These are phyloP conservation scores for Formicarius rufipectus DNA, from an alignment of 2,113 vertebrate species.

Conservation along the genomic window DNA sequence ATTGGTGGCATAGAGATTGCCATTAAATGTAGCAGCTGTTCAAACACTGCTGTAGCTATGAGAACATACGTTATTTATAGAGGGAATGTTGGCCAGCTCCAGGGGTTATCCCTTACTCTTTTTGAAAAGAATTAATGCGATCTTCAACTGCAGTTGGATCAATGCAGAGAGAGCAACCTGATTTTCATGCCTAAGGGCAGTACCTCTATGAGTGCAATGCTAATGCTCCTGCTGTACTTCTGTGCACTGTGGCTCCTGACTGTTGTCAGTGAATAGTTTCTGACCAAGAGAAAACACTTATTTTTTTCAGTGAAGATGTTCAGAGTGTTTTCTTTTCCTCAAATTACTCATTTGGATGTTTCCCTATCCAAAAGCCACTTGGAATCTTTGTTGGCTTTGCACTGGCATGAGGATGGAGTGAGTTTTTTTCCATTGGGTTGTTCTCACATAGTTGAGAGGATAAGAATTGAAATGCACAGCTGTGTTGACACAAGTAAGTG, in stretches of 20 bases:
- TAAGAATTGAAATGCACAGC: not conserved
- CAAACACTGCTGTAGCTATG: conserved; percentile 18
- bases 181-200: conserved; percentile 7
- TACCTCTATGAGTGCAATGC: not conserved
- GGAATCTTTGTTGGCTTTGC: not conserved
- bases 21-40: conserved; percentile 43
- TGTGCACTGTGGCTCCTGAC: not conserved
- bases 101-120: conserved; percentile 49
- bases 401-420: not conserved
- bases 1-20: not conserved
- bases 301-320: not conserved
- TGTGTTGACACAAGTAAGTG: not conserved
- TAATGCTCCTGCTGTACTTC: not conserved
- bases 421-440: not conserved
- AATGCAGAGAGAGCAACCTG: not conserved
- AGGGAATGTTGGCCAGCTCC: conserved; percentile 43
- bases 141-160: conserved; percentile 34
- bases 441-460: not conserved
- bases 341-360: not conserved
- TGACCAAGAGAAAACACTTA: not conserved
- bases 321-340: not conserved
- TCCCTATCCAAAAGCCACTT: not conserved
- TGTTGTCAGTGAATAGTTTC: not conserved
- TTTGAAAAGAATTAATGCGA: conserved; percentile 31
- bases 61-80: conserved; percentile 56